Evolutionary conservation across 2,113 vertebrate genomes (phyloP), one percentile per base, ranked within the genome.

Genomic region (Gymnocephalus cernua): DNA sequence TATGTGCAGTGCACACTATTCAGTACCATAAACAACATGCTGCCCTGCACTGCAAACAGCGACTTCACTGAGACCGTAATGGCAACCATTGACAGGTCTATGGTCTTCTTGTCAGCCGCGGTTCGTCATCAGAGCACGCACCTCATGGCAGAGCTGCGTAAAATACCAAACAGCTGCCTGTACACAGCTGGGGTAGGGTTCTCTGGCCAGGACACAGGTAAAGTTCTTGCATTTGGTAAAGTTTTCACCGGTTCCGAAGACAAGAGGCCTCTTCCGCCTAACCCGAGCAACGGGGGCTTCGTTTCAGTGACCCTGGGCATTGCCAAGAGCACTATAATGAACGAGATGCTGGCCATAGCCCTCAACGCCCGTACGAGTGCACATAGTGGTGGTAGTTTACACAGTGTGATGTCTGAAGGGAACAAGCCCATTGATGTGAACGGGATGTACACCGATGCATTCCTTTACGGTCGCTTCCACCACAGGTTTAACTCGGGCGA

Each of bases 381-480:
- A n/a, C n/a, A n/a, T n/a, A n/a, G n/a, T n/a, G n/a, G n/a, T n/a
- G n/a, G n/a, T n/a, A 3, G 23, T 27, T 57, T 59, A 10, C 27
- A 51, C 1, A 11, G 1, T 21, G 8, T 19, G 12, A 5, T 38
- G 51, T 54, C 50, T 15, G 8, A 32, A 0, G n/a, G 25, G 6
- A 25, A 71, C 68, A 32, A 14, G 50, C 21, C 27, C 1, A 14
- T 10, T 12, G 9, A n/a, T 5, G 14, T 23, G 1, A 51, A 3
- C 1, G 16, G 2, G 3, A 6, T 23, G 1, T 4, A 0, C 0
- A 23, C 29, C 3, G 27, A 38, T 16, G 14, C 4, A 1, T 53
- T 54, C 51, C 15, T 71, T 2, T 71, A 56, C 14, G 32, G 19
- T 0, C 68, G 25, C 4, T 71, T 41, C 51, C 51, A 56, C 21